Percentiles rank a stretch among this genome's conserved stretches.
Conservation (phyloP, 2,888 invertebrate genomes). For the Troides helena region DNA sequence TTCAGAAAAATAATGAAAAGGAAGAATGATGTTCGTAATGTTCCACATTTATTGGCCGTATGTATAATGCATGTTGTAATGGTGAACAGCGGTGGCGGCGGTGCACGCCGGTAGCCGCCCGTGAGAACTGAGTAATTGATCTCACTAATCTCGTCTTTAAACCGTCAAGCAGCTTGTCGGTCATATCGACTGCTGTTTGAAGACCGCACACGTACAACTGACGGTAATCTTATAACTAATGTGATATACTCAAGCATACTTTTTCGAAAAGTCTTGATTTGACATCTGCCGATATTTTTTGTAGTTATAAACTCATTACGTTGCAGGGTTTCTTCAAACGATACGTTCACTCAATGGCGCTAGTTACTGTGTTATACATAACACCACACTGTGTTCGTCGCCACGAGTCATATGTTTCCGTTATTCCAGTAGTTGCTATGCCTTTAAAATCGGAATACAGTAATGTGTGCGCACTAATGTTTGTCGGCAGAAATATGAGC, state of each 20-base stretch:
- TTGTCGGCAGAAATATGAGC: too few species aligned
- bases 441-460: too few species aligned
- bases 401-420: too few species aligned
- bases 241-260: background rate
- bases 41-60: conserved; percentile 30
- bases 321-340: too few species aligned
- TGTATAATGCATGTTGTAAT: conserved; percentile 16
- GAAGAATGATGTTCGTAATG: conserved; percentile 3
- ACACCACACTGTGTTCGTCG: too few species aligned
- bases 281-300: background rate
- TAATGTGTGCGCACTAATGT: too few species aligned
- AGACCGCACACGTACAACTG: conserved; percentile 26
- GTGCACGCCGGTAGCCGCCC: conserved; percentile 43
- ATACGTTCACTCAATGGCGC: too few species aligned
- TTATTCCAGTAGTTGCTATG: too few species aligned
- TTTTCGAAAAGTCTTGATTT: background rate
- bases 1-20: background rate
- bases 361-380: too few species aligned
- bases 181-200: conserved; percentile 22
- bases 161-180: conserved; percentile 34
- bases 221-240: conserved; percentile 13
- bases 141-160: conserved; percentile 65
- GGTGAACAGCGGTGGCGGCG: conserved; percentile 35
- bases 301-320: too few species aligned
- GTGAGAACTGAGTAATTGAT: conserved; percentile 75